Conservation (phyloP, 1,140 invertebrate species). For the Xylocopa sonorina region DNA sequence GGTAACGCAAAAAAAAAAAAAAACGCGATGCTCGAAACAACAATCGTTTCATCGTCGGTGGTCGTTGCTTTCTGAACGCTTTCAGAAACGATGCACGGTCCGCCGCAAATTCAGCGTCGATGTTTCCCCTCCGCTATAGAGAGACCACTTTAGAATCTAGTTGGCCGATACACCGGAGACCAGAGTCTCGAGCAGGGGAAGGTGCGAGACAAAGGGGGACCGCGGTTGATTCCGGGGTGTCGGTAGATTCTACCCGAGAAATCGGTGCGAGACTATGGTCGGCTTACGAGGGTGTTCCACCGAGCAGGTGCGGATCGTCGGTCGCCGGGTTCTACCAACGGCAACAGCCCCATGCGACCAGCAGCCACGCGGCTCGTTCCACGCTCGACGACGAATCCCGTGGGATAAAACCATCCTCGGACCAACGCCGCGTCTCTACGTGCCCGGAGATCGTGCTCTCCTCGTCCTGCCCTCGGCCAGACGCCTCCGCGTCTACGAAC, state of each 20-base stretch:
- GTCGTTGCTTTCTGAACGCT: no score
- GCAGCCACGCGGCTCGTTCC: conserved; percentile 6
- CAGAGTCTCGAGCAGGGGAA: background rate
- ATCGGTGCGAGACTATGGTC: conserved; percentile 45
- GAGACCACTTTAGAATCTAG: conserved; percentile 7
- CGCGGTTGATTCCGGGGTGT: background rate
- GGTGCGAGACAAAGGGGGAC: background rate
- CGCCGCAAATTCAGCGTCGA: background rate
- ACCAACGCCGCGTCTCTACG: conserved; percentile 28
- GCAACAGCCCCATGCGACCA: conserved; percentile 2
- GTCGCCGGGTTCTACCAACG: conserved; percentile 1
- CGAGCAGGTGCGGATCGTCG: conserved; percentile 47
- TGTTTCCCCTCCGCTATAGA: conserved; percentile 18
- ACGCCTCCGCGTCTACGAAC: conserved; percentile 70
- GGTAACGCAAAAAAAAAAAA: no score
- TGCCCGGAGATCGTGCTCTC: conserved; percentile 23
- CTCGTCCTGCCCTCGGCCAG: conserved; percentile 46
- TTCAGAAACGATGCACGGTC: no score
- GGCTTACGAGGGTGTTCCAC: conserved; percentile 41
- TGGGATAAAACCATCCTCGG: conserved; percentile 71
- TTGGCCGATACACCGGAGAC: conserved; percentile 10
- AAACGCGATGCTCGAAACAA: no score
- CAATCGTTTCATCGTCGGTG: no score
- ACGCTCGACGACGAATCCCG: conserved; percentile 55
- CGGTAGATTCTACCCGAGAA: conserved; percentile 10